Evolutionary conservation across 1,140 invertebrate species (phyloP).

Genomic region (Polyergus mexicanus): DNA sequence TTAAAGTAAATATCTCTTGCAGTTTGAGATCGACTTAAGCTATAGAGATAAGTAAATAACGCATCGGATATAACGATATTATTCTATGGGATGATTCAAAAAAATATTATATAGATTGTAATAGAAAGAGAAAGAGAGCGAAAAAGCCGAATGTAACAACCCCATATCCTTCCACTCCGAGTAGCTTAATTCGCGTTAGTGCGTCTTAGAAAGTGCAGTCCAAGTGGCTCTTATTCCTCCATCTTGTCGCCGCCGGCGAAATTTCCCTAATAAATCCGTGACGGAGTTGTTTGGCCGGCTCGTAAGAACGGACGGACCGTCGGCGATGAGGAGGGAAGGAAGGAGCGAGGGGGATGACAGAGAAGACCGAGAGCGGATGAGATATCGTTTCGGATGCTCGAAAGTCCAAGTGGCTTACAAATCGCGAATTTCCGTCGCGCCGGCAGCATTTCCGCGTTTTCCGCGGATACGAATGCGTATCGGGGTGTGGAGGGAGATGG

Average conservation of each 20-base stretch:
- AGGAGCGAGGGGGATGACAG: slow-evolving; percentile 6
- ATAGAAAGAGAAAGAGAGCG: not conserved
- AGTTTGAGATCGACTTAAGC: not conserved
- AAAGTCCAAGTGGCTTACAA: slow-evolving; percentile 78
- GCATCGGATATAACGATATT: not conserved
- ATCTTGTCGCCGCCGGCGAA: slow-evolving; percentile 63
- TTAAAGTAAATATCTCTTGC: not conserved
- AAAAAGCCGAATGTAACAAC: not conserved
- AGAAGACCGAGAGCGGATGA: slow-evolving; percentile 64
- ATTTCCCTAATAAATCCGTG: slow-evolving; percentile 71
- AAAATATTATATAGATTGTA: not conserved
- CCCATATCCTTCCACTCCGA: not conserved
- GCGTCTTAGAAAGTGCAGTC: slow-evolving; percentile 52
- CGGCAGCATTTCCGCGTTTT: slow-evolving; percentile 64
- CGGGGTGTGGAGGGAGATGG: not conserved
- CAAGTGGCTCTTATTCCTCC: slow-evolving; percentile 72
- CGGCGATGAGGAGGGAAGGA: not conserved
- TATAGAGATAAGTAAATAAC: not conserved
- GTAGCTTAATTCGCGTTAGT: slow-evolving; percentile 63
- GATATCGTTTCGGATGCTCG: slow-evolving; percentile 75
- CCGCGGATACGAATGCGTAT: slow-evolving; percentile 41
- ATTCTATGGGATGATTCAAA: not conserved
- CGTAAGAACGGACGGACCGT: slow-evolving; percentile 61
- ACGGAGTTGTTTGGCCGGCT: slow-evolving; percentile 68
- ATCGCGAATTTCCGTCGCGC: slow-evolving; percentile 76